Evolutionary conservation across 1,140 invertebrate genomes (phyloP), one percentile per base, ranked within the genome.

Genomic region (Drosophila bocqueti): DNA sequence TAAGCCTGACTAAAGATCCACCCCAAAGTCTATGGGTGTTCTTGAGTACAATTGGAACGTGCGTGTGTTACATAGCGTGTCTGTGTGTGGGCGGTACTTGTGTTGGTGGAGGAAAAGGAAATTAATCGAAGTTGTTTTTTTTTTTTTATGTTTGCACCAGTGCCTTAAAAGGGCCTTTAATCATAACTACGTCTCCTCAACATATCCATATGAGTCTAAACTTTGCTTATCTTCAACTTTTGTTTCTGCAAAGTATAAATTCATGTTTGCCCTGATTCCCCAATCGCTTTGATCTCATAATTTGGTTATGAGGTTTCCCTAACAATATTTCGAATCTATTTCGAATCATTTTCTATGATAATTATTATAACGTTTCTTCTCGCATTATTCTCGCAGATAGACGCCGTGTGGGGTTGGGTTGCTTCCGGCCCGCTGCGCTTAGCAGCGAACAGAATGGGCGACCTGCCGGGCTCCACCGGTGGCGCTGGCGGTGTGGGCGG

Each of bases 351-450:
- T 34, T 18, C n/a, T n/a, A n/a, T n/a, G n/a, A n/a, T 9, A 13
- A 13, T 29, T 52, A 40, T 52, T 18, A 2, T 6, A 40, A 40
- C 4, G 1, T 16, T 42, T 49, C 26, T 45, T 31, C 10, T 31
- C 10, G 3, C 29, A 67, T 46, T 26, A 11, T n/a, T 36, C n/a
- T 43, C 55, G n/a, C 66, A 97, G 96, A 97, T 97, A 96, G 96
- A 97, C 95, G 96, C 96, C 93, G 96, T 96, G 96, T 97, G 97
- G 97, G 96, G 96, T 94, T 97, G 96, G 96, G 96, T 74, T 74
- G 71, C 96, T 94, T 97, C 96, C 94, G 96, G 96, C 95, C 96
- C 96, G 95, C 96, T 97, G 95, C 96, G 96, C 91, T 95, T 97
- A 94, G 93, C 92, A 79, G 92, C 93, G 79, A 93, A 94, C 93